Evolutionary conservation across 2,888 invertebrate species (phyloP).

Genomic region (Meteorus colon): DNA sequence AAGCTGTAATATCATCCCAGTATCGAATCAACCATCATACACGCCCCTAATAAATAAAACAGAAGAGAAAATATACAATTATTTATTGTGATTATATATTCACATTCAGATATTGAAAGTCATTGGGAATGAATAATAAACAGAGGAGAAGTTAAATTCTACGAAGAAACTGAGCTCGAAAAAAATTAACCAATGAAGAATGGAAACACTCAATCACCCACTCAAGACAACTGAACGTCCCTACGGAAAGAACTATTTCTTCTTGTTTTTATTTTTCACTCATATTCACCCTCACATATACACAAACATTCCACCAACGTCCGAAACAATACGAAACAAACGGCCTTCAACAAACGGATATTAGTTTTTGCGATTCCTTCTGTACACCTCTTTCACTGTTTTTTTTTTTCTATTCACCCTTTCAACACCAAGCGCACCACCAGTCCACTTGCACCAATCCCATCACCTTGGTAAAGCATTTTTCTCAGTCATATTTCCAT

Average conservation of each 20-base stretch:
- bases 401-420: slow-evolving; percentile 3
- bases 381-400: slow-evolving; percentile 48
- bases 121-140: background rate
- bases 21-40: slow-evolving; percentile 57
- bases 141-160: background rate
- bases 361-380: slow-evolving; percentile 72
- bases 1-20: slow-evolving; percentile 60
- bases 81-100: background rate
- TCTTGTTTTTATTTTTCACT: background rate
- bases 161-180: background rate
- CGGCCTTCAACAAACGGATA: slow-evolving; percentile 71
- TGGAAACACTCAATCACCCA: slow-evolving; percentile 72
- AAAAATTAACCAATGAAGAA: slow-evolving; percentile 64
- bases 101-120: background rate
- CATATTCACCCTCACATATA: background rate
- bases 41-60: background rate
- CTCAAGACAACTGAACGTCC: slow-evolving; percentile 64
- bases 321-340: slow-evolving; percentile 73
- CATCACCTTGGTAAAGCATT: slow-evolving; percentile 57
- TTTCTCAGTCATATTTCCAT: slow-evolving; percentile 71
- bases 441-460: background rate
- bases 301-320: slow-evolving; percentile 34
- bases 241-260: slow-evolving; percentile 5
- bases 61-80: background rate
- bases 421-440: slow-evolving; percentile 18